Base-by-base conservation (phyloP, 2,888 invertebrate genomes). In the Rhamphomyia laevipes region DNA sequence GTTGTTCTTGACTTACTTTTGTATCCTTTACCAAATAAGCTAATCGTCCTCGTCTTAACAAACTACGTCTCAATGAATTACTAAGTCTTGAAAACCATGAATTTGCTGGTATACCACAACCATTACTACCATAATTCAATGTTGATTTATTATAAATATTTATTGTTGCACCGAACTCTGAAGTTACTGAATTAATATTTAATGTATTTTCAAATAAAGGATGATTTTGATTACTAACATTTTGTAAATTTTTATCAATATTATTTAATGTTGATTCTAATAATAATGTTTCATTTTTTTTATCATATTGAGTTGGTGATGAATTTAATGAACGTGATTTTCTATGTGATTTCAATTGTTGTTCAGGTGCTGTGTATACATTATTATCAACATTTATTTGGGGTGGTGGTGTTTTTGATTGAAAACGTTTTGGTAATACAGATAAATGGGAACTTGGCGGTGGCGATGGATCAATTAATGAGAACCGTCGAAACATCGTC, bases 401-500 rank as follows among this genome's bases (percentile, higher is more conserved):
- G 13, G 59, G 57, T 38, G 52, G 48, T 17, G 53, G 51, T 16
- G 47, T 51, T 23, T 48, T 51, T 40, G 51, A 50, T 33, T 54
- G 52, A 16, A 49, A 46, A 42, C 51, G 51, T 56, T 59, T 57
- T 33, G 67, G 59, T 51, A 63, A 53, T 30, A 66, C 58, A 15
- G 68, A 64, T 23, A 66, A 50, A 48, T 60, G 65, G 41, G 61
- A 59, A 6, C 64, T 47, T 6, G 52, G 49, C 11, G 57, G 54
- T 37, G 55, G 54, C 42, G 67, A 57, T 45, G 68, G 55, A 58
- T 70, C 70, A 47, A 68, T 62, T 27, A 67, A 59, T 38, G 70
- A 70, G 59, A 65, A 67, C 37, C 70, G 69, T 47, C 68, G 67
- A 57, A 66, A 65, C 67, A 67, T 67, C 53, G 53, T 49, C 13